Percentiles rank a stretch among this genome's conserved stretches.
Conservation (phyloP, 2,113 vertebrate genomes). For the Caranx ignobilis region DNA sequence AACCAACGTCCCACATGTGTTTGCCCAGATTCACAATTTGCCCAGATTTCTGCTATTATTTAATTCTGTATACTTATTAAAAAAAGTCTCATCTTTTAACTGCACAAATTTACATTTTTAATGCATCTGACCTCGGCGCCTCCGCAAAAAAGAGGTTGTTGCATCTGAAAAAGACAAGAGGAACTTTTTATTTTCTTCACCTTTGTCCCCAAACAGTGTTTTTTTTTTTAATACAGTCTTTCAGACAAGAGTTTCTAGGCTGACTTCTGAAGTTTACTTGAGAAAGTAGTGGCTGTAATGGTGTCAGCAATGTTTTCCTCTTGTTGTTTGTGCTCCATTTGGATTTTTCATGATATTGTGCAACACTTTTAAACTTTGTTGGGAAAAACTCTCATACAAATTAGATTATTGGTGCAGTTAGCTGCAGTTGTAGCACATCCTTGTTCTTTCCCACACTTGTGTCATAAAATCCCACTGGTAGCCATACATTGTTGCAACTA, state of each 20-base stretch:
- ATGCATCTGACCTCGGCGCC: neutral
- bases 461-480: slow-evolving; percentile 48
- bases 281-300: neutral
- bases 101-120: slow-evolving; percentile 5
- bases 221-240: neutral
- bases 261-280: neutral
- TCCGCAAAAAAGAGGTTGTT: neutral
- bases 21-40: neutral
- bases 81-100: neutral
- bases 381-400: slow-evolving; percentile 30
- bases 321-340: neutral
- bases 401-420: slow-evolving; percentile 28
- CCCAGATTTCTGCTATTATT: neutral
- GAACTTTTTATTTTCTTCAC: neutral
- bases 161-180: neutral
- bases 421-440: slow-evolving; percentile 35
- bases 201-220: neutral
- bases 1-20: neutral
- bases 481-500: slow-evolving; percentile 50
- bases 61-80: neutral
- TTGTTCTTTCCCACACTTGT: slow-evolving; percentile 33
- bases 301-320: neutral
- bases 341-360: neutral
- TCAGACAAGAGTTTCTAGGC: neutral
- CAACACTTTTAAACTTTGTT: slow-evolving; percentile 5